Evolutionary conservation across 2,113 vertebrate species (phyloP).

Genomic region (Leptobrachium leishanense): DNA sequence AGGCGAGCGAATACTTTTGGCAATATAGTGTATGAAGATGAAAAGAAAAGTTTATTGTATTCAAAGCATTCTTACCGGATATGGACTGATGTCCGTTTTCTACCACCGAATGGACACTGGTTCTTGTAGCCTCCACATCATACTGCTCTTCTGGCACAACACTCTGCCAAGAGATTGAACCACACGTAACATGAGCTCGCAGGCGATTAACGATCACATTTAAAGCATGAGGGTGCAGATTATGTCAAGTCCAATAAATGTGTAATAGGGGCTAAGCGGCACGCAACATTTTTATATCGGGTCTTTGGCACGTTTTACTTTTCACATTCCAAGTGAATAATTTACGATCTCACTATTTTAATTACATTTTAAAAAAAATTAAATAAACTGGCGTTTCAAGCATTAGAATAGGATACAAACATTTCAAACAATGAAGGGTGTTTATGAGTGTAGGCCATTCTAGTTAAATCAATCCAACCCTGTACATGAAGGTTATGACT

Average conservation of each 20-base stretch:
- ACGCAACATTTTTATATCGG: conserved; percentile 22
- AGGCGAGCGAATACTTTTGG: no score
- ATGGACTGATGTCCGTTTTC: conserved; percentile 68
- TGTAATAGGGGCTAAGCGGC: conserved; percentile 11
- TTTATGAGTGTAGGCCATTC: no score
- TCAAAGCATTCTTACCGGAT: conserved; percentile 59
- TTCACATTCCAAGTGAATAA: no score
- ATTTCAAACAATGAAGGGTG: no score
- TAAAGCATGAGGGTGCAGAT: conserved; percentile 35
- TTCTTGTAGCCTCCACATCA: conserved; percentile 58
- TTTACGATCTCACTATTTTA: no score
- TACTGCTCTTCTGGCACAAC: conserved; percentile 62
- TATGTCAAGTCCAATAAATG: conserved; percentile 38
- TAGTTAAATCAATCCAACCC: no score
- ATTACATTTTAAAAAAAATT: no score
- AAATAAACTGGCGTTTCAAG: no score
- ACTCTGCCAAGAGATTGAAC: conserved; percentile 60
- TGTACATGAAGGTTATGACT: no score
- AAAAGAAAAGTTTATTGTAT: no score
- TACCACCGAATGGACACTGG: conserved; percentile 55
- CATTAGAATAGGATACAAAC: no score
- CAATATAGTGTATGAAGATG: no score
- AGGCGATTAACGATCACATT: conserved; percentile 34
- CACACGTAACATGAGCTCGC: conserved; percentile 32
- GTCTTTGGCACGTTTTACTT: conserved; percentile 6